Conservation (phyloP, 2,888 invertebrate species). For the Polydrusus cervinus region DNA sequence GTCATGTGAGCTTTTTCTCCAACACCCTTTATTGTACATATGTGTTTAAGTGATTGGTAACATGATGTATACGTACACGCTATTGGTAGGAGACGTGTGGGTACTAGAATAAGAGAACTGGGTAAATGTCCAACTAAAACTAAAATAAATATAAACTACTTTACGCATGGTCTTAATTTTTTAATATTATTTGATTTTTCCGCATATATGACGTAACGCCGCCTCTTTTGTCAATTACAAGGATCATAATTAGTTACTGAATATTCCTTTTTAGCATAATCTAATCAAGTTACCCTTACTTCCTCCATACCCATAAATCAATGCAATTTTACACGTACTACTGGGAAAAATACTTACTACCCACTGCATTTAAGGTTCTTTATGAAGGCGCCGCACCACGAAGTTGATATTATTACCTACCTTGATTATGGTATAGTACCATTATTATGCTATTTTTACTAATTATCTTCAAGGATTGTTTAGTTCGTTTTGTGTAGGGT, state of each 20-base stretch:
- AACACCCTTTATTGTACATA: slow-evolving; percentile 10
- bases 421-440: neutral
- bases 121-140: no score
- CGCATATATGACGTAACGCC: no score
- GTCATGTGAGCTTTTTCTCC: slow-evolving; percentile 9
- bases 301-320: neutral
- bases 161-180: no score
- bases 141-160: no score
- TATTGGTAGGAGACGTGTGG: neutral
- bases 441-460: neutral
- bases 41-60: slow-evolving; percentile 18
- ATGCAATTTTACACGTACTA: slow-evolving; percentile 11
- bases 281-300: neutral
- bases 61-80: slow-evolving; percentile 8
- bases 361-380: slow-evolving; percentile 11
- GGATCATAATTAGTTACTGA: no score
- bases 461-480: slow-evolving; percentile 21
- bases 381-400: slow-evolving; percentile 16
- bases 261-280: no score
- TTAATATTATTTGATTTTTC: no score
- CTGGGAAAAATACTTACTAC: slow-evolving; percentile 3
- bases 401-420: slow-evolving; percentile 3
- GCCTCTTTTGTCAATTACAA: no score
- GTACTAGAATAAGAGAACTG: neutral
- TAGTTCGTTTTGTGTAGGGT: neutral